Base-by-base conservation (phyloP, 1,140 invertebrate species). In the Leptinotarsa texana region DNA sequence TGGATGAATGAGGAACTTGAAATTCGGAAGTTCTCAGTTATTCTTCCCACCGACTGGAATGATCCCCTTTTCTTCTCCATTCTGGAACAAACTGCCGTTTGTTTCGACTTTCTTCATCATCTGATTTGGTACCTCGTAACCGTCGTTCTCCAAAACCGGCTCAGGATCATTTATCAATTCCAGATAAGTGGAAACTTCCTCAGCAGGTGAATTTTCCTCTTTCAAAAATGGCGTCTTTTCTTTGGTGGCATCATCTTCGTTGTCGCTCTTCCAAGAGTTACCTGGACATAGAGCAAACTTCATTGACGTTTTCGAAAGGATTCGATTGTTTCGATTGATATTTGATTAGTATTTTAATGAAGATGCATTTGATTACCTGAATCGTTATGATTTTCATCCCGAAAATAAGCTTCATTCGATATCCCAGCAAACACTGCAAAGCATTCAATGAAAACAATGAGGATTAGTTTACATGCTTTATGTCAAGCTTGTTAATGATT, bases 131-230 rank as follows among this genome's bases (percentile, higher is more conserved):
- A 87, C 80, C 82, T 87, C 86, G 72, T 87, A 87, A 17, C 86
- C 86, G 51, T 86, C 84, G 69, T 84, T 83, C 48, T 83, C 82
- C 63, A 78, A 73, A 67, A 27, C 5, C 51, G 69, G 18, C 62
- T 81, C 79, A 18, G 79, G 79, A 69, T 86, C 85, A 74, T 86
- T 86, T 8, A 88, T 74, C 15, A 88, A 74, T 81, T 88, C 87
- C 27, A 88, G 75, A 79, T 88, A 88, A 78, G 85, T 86, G n/a
- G 85, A 87, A 63, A 84, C 81, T 61, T 84, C 81, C 13, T 65
- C 76, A 63, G 79, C n/a, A 63, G 67, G 22, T 21, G 77, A 66
- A 63, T 42, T 62, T 51, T 69, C 15, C 33, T 74, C 77, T 33
- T 71, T 11, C 61, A 84, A 73, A 66, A 84, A 84, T 21, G 84